Base-by-base conservation (phyloP, 2,888 invertebrate genomes). In the Thecophora atra region DNA sequence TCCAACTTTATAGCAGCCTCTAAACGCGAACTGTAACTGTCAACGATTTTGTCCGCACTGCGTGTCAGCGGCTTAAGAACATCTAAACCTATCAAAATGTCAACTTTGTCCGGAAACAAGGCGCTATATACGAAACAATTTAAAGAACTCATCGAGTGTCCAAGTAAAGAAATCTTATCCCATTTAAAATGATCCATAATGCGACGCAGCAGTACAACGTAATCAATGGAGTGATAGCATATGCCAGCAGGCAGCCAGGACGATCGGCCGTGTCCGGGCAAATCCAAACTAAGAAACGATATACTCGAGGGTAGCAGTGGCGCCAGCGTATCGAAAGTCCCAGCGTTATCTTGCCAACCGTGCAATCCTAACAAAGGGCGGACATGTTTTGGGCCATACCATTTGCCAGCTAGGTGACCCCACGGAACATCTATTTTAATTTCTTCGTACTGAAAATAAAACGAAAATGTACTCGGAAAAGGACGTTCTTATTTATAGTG, bases 331-430 rank as follows among this genome's bases (percentile, higher is more conserved):
- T 94, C 92, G 87, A 92, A 94, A 0, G 91, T 89, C 21, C 91
- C 91, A n/a, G 92, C 91, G 70, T 78, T 78, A 54, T 79, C 79
- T 47, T 77, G 78, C 78, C 78, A 78, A 0, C 94, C 94, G 81
- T 94, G 94, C n/a, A 94, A 80, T 0, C 91, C 91, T 37, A 94
- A 81, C 72, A 94, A 88, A 0, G 93, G 93, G 64, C 91, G 88
- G 21, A 88, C 87, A 74, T 90, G 86, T 75, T 88, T 88, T 3
- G 88, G 88, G 15, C 93, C 93, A 91, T 93, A 94, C 87, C 91
- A 88, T 83, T 92, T 93, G 1, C 90, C 92, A 0, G 91, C 87
- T 26, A 93, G 77, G 77, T 91, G 89, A 0, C 93, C 93, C 90
- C 91, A 92, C 58, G 91, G 90, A 0, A 92, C 89, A 58, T 90